Conservation (phyloP, 2,113 vertebrate genomes). For the Aphyosemion australe region DNA sequence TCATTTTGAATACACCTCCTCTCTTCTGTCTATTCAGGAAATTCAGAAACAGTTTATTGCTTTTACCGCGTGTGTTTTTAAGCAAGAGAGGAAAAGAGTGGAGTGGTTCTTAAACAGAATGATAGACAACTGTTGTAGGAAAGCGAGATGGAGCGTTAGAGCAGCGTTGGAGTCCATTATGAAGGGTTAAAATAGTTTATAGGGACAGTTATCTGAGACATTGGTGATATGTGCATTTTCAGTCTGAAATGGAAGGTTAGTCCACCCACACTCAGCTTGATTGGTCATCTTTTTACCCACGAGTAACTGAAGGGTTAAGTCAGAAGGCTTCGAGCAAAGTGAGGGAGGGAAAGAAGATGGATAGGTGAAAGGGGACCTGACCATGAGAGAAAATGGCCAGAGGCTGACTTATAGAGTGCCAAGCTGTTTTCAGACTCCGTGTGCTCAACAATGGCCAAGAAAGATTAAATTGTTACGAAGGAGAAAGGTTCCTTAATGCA, state of each 20-base stretch:
- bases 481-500: slow-evolving; percentile 25
- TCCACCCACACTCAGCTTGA: background rate
- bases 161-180: slow-evolving; percentile 18
- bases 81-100: slow-evolving; percentile 3
- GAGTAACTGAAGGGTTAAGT: slow-evolving; percentile 44
- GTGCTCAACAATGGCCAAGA: slow-evolving; percentile 21
- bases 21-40: slow-evolving; percentile 14
- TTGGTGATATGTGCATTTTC: background rate
- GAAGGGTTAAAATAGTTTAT: slow-evolving; percentile 15
- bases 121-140: slow-evolving; percentile 2
- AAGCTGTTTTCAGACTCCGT: slow-evolving; percentile 31
- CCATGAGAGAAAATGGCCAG: slow-evolving; percentile 48
- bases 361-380: slow-evolving; percentile 36
- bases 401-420: slow-evolving; percentile 1
- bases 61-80: slow-evolving; percentile 16
- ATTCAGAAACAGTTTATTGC: slow-evolving; percentile 30
- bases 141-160: slow-evolving; percentile 16
- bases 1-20: slow-evolving; percentile 17
- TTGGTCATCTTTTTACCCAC: slow-evolving; percentile 11
- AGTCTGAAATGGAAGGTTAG: background rate
- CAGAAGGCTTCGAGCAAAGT: slow-evolving; percentile 21
- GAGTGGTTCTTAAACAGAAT: background rate
- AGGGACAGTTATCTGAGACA: slow-evolving; percentile 5
- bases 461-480: slow-evolving; percentile 21
- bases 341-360: slow-evolving; percentile 37